Conservation (phyloP, 2,113 vertebrate species). For the Alosa alosa region DNA sequence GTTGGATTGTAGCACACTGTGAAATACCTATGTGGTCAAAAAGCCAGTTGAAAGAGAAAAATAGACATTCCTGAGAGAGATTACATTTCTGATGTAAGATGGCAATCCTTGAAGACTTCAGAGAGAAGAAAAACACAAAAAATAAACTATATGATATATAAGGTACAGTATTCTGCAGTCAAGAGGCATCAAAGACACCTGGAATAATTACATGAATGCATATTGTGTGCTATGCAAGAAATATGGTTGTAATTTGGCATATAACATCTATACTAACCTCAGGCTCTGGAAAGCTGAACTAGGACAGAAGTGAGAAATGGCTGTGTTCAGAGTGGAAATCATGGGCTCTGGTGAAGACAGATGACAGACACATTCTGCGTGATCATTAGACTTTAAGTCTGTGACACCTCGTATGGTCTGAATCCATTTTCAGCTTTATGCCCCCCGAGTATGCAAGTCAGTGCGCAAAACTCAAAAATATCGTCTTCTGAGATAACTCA, state of each 20-base stretch:
- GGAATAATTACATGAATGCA: not conserved
- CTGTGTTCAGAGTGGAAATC: not conserved
- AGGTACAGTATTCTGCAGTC: not conserved
- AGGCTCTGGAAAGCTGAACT: not conserved
- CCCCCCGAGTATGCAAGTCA: not conserved
- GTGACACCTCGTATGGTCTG: not conserved
- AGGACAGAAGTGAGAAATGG: not conserved
- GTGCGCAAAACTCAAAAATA: not conserved
- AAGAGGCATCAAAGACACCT: not conserved
- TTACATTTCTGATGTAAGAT: not conserved
- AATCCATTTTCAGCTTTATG: not conserved
- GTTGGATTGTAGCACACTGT: not conserved
- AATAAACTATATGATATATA: not conserved
- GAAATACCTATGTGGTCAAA: not conserved
- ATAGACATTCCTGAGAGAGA: not conserved
- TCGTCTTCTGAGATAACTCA: slow-evolving; percentile 10
- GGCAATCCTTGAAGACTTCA: not conserved
- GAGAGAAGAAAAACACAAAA: not conserved
- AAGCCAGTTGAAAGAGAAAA: slow-evolving; percentile 26
- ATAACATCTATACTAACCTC: not conserved
- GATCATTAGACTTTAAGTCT: not conserved
- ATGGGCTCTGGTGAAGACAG: not conserved
- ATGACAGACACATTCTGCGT: not conserved
- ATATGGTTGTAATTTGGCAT: not conserved
- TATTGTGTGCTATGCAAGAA: not conserved